Evolutionary conservation across 2,797 vertebrate genomes (phyloP).

Genomic region (Chlorospingus flavigularis): DNA sequence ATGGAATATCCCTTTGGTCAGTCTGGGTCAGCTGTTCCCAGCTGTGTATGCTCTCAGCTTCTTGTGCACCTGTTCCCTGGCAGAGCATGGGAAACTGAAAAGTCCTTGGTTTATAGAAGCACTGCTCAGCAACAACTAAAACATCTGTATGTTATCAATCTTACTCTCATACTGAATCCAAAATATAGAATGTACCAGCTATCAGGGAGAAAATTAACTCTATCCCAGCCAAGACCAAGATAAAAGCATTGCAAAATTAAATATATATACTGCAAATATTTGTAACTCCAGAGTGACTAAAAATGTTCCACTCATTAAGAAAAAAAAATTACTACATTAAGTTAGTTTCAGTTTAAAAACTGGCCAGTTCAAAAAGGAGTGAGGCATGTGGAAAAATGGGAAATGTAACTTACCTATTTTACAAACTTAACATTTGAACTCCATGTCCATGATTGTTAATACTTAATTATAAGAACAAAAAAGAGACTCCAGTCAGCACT

Average conservation of each 20-base stretch:
- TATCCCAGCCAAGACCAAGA: not conserved
- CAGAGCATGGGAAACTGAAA: not conserved
- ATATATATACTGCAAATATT: not conserved
- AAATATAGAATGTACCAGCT: not conserved
- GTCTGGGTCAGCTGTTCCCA: accelerated
- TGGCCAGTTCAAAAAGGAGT: not conserved
- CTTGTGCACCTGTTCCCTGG: not conserved
- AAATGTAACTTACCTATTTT: not conserved
- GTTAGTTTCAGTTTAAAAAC: not conserved
- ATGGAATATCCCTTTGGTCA: not conserved
- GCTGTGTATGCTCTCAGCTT: not conserved
- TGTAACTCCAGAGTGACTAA: not conserved
- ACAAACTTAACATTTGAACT: not conserved
- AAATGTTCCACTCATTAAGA: not conserved
- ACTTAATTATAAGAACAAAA: not conserved
- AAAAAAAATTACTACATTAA: not conserved
- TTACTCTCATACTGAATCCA: not conserved
- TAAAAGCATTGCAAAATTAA: not conserved
- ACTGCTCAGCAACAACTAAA: not conserved
- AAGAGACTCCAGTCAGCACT: not conserved
- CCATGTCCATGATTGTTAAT: not conserved
- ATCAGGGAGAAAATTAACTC: not conserved
- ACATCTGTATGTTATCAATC: not conserved
- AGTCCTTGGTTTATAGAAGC: not conserved
- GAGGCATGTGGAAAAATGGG: not conserved